These are phyloP conservation scores for Meteorus sp. DNA, from an alignment of 1,140 invertebrate species.

Conservation along the genomic window DNA sequence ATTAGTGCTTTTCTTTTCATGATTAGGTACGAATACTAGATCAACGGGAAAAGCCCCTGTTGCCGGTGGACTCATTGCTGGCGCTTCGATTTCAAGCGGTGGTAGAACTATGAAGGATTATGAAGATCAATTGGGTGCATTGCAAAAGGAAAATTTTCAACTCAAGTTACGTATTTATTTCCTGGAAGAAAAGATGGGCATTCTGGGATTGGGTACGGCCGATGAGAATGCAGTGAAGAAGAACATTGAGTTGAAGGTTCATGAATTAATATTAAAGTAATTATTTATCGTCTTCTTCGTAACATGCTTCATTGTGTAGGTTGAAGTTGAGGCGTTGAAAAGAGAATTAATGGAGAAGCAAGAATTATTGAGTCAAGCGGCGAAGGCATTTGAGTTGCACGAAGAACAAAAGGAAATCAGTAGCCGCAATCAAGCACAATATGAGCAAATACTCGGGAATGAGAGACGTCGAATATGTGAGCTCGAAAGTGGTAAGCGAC, in stretches of 20 bases:
- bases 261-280: conserved; percentile 26
- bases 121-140: conserved; percentile 78
- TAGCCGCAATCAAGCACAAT: conserved; percentile 43
- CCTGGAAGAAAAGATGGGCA: conserved; percentile 80
- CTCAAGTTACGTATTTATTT: conserved; percentile 89
- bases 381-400: conserved; percentile 74
- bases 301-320: conserved; percentile 55
- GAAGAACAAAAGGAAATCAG: conserved; percentile 63
- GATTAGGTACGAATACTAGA: conserved; percentile 40
- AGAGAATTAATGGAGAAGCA: conserved; percentile 82
- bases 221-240: conserved; percentile 70
- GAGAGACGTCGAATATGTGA: conserved; percentile 44
- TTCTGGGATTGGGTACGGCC: conserved; percentile 52
- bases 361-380: conserved; percentile 78
- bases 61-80: conserved; percentile 27
- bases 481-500: conserved; percentile 52
- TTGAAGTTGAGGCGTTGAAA: conserved; percentile 76
- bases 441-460: conserved; percentile 47
- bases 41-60: conserved; percentile 40
- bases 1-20: conserved; percentile 25
- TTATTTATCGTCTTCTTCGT: conserved; percentile 10
- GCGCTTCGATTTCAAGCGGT: conserved; percentile 36
- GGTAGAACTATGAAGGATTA: conserved; percentile 85
- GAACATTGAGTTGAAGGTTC: conserved; percentile 79
- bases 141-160: conserved; percentile 92